Percentiles rank a stretch among this genome's conserved stretches.
These are phyloP conservation scores for Eilema depressum DNA, from an alignment of 2,888 invertebrate species.

Conservation along the genomic window DNA sequence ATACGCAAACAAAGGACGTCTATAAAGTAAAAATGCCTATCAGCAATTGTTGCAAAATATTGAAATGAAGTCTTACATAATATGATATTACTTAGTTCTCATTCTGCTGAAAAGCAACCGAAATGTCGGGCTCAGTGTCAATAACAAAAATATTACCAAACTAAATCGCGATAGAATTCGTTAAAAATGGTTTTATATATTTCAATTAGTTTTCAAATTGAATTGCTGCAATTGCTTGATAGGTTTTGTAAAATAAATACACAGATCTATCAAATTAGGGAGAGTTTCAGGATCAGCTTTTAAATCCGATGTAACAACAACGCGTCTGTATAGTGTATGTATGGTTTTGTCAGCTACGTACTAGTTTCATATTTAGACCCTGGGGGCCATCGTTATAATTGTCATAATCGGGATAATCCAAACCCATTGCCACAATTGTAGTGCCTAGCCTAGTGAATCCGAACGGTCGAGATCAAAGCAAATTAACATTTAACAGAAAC, in stretches of 20 bases:
- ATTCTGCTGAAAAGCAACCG: no score
- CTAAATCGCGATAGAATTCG: no score
- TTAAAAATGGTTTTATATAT: no score
- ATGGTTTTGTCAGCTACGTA: background rate
- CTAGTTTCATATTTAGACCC: background rate
- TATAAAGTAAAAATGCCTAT: constrained; percentile 20
- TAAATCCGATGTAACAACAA: background rate
- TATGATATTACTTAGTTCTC: no score
- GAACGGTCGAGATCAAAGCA: constrained; percentile 37
- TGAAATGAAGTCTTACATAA: background rate
- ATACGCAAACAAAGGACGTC: constrained; percentile 29
- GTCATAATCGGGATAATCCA: background rate
- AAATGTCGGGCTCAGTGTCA: no score
- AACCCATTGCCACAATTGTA: background rate
- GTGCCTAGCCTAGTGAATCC: constrained; percentile 6
- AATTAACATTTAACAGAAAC: constrained; percentile 44
- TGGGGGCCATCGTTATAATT: background rate
- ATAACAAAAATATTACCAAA: no score
- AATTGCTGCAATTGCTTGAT: background rate
- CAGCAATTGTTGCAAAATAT: constrained; percentile 22
- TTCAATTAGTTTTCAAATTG: no score
- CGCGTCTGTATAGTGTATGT: background rate
- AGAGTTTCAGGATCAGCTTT: no score
- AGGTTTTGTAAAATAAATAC: background rate
- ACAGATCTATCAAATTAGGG: no score